Percentiles rank a stretch among this genome's conserved stretches.
Evolutionary conservation across 2,113 vertebrate genomes (phyloP).

Genomic region (Axis porcinus): DNA sequence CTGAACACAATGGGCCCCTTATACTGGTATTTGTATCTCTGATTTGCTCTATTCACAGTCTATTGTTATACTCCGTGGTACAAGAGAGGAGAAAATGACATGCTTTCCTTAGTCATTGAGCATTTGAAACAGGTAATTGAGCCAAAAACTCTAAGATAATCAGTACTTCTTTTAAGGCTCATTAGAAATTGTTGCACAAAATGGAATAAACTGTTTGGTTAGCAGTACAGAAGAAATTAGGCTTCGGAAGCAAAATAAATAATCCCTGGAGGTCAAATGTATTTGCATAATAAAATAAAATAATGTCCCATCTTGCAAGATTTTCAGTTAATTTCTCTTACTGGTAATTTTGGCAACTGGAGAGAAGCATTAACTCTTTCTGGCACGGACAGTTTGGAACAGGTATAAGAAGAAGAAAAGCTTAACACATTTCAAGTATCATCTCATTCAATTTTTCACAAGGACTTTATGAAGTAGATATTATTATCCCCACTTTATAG

Average conservation of each 20-base stretch:
- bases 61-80: slow-evolving; percentile 63
- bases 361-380: not conserved
- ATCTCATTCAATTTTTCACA: not conserved
- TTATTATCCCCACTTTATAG: not conserved
- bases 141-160: slow-evolving; percentile 66
- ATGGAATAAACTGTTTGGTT: slow-evolving; percentile 52
- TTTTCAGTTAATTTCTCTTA: slow-evolving; percentile 2
- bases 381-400: not conserved
- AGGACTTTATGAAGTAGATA: not conserved
- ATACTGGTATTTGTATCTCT: slow-evolving; percentile 63
- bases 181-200: slow-evolving; percentile 66
- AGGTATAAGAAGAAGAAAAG: not conserved
- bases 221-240: slow-evolving; percentile 53
- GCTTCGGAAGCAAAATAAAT: slow-evolving; percentile 60
- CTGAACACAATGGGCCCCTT: slow-evolving; percentile 36
- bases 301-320: slow-evolving; percentile 12
- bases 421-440: not conserved
- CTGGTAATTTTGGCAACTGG: not conserved
- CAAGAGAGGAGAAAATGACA: slow-evolving; percentile 67
- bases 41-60: slow-evolving; percentile 68
- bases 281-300: slow-evolving; percentile 68
- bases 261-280: slow-evolving; percentile 56
- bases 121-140: slow-evolving; percentile 58
- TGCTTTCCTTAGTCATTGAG: slow-evolving; percentile 56
- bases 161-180: slow-evolving; percentile 60